These are phyloP conservation scores for Wasmannia auropunctata DNA, from an alignment of 1,140 invertebrate species.

Conservation along the genomic window DNA sequence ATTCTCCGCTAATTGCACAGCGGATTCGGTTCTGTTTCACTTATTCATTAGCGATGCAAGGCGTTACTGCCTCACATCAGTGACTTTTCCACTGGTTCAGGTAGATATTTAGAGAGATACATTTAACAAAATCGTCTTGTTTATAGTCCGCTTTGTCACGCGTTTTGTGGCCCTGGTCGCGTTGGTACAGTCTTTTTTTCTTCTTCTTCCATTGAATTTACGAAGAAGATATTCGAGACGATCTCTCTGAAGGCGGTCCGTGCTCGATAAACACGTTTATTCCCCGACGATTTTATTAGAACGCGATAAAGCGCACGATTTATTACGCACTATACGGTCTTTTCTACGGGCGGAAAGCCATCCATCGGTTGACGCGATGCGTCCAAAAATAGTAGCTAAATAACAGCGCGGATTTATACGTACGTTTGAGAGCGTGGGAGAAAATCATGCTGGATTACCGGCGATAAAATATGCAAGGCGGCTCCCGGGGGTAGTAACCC, in stretches of 20 bases:
- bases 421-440: neutral
- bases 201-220: neutral
- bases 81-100: too few species aligned
- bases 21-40: too few species aligned
- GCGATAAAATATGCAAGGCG: slow-evolving; percentile 62
- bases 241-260: neutral
- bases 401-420: neutral
- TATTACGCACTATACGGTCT: neutral
- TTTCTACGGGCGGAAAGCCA: slow-evolving; percentile 7
- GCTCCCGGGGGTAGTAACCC: slow-evolving; percentile 49
- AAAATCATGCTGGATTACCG: slow-evolving; percentile 49
- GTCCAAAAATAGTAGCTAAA: slow-evolving; percentile 44
- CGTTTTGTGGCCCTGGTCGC: neutral
- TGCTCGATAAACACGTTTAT: neutral
- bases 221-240: neutral
- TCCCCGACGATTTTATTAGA: slow-evolving; percentile 4
- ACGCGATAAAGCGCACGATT: slow-evolving; percentile 30
- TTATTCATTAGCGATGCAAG: too few species aligned
- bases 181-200: neutral
- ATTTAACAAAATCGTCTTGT: neutral
- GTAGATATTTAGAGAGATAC: too few species aligned
- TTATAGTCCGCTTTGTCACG: neutral
- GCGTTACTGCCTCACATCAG: too few species aligned
- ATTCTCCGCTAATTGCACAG: too few species aligned
- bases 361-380: neutral